phyloP scores from a whole-genome alignment of 2,113 vertebrate species.

The Ciconia maguari region DNA sequence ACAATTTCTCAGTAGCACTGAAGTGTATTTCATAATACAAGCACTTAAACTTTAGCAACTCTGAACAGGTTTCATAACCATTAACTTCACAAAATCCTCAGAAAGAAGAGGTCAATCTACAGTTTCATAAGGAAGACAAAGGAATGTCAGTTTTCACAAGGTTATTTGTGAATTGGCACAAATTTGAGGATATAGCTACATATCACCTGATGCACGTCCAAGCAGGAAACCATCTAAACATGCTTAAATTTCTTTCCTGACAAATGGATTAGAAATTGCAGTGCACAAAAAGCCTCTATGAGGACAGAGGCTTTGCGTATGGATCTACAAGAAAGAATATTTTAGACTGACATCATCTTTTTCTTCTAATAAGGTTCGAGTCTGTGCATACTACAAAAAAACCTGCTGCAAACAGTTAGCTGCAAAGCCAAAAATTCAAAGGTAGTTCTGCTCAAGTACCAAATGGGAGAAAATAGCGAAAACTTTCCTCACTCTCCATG shows the following conservation, averaged over 20 bases:
- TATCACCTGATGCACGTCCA: not conserved
- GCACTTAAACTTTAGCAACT: not conserved
- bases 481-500: not conserved
- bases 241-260: not conserved
- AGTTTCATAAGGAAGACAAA: not conserved
- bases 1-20: not conserved
- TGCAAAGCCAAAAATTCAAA: not conserved
- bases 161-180: not conserved
- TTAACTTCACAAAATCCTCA: not conserved
- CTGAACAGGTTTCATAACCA: not conserved
- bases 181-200: not conserved
- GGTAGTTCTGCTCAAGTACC: not conserved
- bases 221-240: not conserved
- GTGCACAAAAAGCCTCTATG: not conserved
- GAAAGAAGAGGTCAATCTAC: not conserved
- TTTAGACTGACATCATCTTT: not conserved
- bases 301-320: not conserved
- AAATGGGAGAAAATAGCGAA: not conserved
- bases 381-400: not conserved
- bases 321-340: not conserved
- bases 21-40: not conserved
- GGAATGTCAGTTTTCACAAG: not conserved
- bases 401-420: not conserved
- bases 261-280: not conserved
- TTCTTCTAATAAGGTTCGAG: not conserved